These are phyloP conservation scores for Chelmon rostratus DNA, from an alignment of 2,797 vertebrate genomes.

Conservation along the genomic window DNA sequence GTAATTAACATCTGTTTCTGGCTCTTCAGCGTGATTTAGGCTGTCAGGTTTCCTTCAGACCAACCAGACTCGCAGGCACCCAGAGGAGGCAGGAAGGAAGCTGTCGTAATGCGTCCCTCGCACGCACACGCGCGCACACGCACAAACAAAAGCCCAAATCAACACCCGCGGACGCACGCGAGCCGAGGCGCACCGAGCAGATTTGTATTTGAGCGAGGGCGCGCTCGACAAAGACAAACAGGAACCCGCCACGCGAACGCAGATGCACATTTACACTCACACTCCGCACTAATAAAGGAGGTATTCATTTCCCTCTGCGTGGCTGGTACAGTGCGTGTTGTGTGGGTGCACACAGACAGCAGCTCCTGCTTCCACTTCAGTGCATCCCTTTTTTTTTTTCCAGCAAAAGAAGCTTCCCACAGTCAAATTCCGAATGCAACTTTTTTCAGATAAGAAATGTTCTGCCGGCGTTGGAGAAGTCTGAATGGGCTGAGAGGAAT, in stretches of 20 bases:
- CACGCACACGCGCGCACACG: slow-evolving; percentile 13
- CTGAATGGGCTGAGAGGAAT: slow-evolving; percentile 24
- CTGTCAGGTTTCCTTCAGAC: slow-evolving; percentile 78
- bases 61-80: slow-evolving; percentile 64
- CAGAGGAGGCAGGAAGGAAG: slow-evolving; percentile 79
- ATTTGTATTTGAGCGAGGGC: background rate
- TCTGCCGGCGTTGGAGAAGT: slow-evolving; percentile 1
- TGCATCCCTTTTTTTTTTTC: slow-evolving; percentile 12
- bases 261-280: slow-evolving; percentile 31
- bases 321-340: slow-evolving; percentile 35
- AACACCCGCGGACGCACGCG: slow-evolving; percentile 14
- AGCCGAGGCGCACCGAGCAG: slow-evolving; percentile 8
- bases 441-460: slow-evolving; percentile 10
- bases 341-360: slow-evolving; percentile 45
- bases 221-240: slow-evolving; percentile 21
- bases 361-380: slow-evolving; percentile 39
- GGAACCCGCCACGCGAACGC: slow-evolving; percentile 14
- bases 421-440: slow-evolving; percentile 29
- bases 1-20: slow-evolving; percentile 85
- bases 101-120: slow-evolving; percentile 52
- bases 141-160: background rate
- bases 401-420: background rate
- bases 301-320: slow-evolving; percentile 44
- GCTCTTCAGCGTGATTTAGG: slow-evolving; percentile 77
- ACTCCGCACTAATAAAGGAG: slow-evolving; percentile 51